phyloP scores from a whole-genome alignment of 2,797 vertebrate species.

The Rhinatrema bivittatum region DNA sequence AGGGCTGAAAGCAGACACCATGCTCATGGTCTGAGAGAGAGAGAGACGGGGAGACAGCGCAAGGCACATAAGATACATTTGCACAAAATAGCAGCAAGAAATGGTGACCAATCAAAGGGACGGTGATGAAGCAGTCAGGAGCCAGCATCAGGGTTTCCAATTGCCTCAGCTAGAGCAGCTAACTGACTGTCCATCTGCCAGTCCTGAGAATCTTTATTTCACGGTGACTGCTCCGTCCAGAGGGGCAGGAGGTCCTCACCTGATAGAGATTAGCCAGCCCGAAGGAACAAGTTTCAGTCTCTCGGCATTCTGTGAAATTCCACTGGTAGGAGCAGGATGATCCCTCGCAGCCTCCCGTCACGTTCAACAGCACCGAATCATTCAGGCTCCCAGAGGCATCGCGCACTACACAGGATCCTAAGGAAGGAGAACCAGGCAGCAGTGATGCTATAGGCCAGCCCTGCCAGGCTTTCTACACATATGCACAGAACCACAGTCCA shows the following conservation, averaged over 20 bases:
- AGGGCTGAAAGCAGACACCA: conserved; percentile 51
- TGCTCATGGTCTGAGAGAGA: conserved; percentile 43
- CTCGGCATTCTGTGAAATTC: conserved; percentile 57
- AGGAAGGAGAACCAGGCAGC: background rate
- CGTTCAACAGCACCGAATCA: conserved; percentile 39
- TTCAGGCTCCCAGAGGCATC: conserved; percentile 54
- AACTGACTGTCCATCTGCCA: too few species aligned
- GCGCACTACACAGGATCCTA: conserved; percentile 50
- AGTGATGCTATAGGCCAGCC: too few species aligned
- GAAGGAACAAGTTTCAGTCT: conserved; percentile 32
- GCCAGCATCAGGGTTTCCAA: too few species aligned
- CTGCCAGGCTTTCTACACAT: background rate
- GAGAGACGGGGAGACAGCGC: background rate
- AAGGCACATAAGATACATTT: too few species aligned
- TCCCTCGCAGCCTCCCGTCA: conserved; percentile 36
- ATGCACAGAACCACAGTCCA: background rate
- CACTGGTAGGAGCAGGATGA: conserved; percentile 51
- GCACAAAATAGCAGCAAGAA: too few species aligned
- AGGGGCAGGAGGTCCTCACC: conserved; percentile 21
- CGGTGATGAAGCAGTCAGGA: too few species aligned
- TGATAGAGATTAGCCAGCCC: conserved; percentile 52
- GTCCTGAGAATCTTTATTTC: too few species aligned
- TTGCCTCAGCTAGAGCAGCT: too few species aligned
- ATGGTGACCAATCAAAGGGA: too few species aligned
- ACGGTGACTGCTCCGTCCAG: background rate